Base-by-base conservation (phyloP, 2,888 invertebrate genomes). In the Apoderus coryli region DNA sequence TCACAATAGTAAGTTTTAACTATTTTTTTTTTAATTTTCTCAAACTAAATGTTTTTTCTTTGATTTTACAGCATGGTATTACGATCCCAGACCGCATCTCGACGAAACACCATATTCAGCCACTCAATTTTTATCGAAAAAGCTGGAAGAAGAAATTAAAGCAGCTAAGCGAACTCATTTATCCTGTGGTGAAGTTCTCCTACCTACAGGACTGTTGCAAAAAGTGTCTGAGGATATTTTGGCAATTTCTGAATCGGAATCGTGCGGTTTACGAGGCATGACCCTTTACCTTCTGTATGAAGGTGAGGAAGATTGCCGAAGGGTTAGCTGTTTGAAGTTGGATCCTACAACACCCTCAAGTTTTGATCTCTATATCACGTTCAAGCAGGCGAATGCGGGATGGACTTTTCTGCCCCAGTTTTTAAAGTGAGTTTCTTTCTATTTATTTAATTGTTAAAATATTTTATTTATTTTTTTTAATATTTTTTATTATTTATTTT, bases 341-440 rank as follows among this genome's bases (percentile, higher is more conserved):
- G 88, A 89, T 61, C 79, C 81, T 30, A 73, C 72, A 53, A 82
- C 85, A 15, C 79, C 88, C 29, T 80, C 88, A 38, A 90, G 89
- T 38, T 90, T 89, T 58, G 89, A 90, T 61, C 68, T 90, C 47
- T 81, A 80, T 60, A 66, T 90, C 43, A 88, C 84, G 29, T 67
- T 90, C 44, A 81, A 81, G 57, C 86, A 86, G 56, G 82, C 85
- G 52, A 72, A 76, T 37, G 76, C 80, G 47, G 77, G 81, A 53
- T 89, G 89, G 89, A 76, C 78, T 47, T 68, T 80, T 54, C 65
- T 89, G 60, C 84, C 85, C 58, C 85, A 86, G 60, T 81, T 89
- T 61, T 68, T 89, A 60, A 85, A 84, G 85, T 85, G 61, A 79
- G 81, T 74, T 11, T 11, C 10, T 16, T 24, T 29, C 15, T 16